Base-by-base conservation (phyloP, 2,888 invertebrate genomes). In the Phyto melanocephala region DNA sequence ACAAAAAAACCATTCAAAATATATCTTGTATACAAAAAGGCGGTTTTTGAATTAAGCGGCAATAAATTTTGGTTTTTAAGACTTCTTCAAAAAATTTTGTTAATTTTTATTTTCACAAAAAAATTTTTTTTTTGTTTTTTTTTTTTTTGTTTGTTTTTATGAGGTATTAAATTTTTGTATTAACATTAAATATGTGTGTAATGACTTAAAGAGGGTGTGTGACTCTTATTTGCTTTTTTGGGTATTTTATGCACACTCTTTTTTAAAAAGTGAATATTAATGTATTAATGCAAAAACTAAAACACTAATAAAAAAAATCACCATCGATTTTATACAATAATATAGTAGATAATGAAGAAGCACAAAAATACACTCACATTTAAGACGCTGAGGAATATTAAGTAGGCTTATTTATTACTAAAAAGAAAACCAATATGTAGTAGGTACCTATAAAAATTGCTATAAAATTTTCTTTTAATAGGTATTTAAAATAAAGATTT, bases 261-360 rank as follows among this genome's bases (percentile, higher is more conserved):
- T 33, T 13, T 40, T 17, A 20, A 45, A 28, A 45, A 13, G 45
- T n/a, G 13, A 63, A 71, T 65, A 56, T 47, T 54, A 47, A 63
- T 71, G 47, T 40, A 20, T 45, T 47, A 47, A 58, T 40, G 33
- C 47, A 50, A 63, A 28, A 71, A 71, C 35, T 50, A 71, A 40
- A 71, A 72, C 65, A 65, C 62, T 71, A 52, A 68, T 77, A 77
- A 60, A 42, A 45, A n/a, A 52, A 50, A 62, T 77, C 68, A 24
- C 13, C 54, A 47, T 45, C 17, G 24, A 45, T 58, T 40, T 17
- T 28, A 42, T 20, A 22, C 33, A 42, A 74, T 40, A 20, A 15
- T n/a, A 35, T n/a, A n/a, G n/a, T n/a, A n/a, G n/a, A 65, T 22
- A 20, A 24, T 28, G n/a, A 13, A 74, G 35, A n/a, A 42, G 74